phyloP scores from a whole-genome alignment of 1,140 invertebrate genomes.

The Nebria ingens region DNA sequence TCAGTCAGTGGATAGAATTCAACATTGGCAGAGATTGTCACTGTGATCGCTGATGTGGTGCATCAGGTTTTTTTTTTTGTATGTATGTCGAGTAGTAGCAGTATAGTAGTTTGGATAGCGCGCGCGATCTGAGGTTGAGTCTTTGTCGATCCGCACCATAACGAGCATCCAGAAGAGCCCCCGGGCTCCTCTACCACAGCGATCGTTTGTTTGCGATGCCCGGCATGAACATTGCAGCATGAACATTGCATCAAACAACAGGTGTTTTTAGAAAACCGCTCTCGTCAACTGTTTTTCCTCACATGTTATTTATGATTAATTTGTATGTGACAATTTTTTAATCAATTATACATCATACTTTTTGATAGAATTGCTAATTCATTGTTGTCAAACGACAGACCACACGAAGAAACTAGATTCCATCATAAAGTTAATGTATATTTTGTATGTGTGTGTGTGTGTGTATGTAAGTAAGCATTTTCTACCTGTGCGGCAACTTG shows the following conservation, averaged over 20 bases:
- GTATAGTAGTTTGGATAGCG: no score
- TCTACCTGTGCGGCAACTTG: background rate
- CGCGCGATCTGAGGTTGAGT: no score
- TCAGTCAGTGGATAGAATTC: no score
- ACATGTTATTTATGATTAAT: background rate
- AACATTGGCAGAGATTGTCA: no score
- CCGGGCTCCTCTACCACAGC: background rate
- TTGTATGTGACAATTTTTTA: conserved; percentile 9
- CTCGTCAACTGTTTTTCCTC: background rate
- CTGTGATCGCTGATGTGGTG: no score
- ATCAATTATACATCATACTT: conserved; percentile 7
- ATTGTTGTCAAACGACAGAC: background rate
- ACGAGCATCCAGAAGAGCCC: no score
- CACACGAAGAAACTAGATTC: background rate
- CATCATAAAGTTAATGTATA: background rate
- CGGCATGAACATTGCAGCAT: background rate
- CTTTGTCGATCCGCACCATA: no score
- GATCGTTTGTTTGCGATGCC: conserved; percentile 1
- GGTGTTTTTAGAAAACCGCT: conserved; percentile 1
- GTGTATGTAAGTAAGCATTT: background rate
- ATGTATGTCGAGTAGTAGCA: no score
- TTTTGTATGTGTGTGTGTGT: background rate
- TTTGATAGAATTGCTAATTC: background rate
- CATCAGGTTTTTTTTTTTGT: no score
- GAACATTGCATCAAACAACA: background rate